Conservation (phyloP, 2,797 vertebrate species). For the Iguana delicatissima region DNA sequence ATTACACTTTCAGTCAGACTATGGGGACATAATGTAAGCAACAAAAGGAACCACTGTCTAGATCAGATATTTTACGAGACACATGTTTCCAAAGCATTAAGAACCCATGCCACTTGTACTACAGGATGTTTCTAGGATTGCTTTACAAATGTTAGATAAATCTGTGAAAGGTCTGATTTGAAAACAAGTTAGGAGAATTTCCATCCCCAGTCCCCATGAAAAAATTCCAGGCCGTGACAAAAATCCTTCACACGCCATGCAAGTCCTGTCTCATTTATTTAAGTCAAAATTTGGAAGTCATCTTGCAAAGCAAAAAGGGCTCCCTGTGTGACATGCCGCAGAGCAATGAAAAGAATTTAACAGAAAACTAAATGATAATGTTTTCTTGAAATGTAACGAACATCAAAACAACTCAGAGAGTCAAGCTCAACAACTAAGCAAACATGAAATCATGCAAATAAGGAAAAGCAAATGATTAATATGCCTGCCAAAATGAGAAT, state of each 20-base stretch:
- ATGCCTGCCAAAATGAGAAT: neutral
- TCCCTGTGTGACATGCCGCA: no score
- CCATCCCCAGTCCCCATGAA: neutral
- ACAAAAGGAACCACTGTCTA: conserved; percentile 7
- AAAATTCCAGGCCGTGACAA: neutral
- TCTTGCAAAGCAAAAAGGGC: no score
- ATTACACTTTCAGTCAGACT: neutral
- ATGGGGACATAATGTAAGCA: neutral
- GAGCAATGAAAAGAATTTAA: neutral
- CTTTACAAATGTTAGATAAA: neutral
- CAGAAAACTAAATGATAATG: neutral
- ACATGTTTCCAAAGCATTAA: neutral
- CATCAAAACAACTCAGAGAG: neutral
- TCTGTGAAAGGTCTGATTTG: neutral
- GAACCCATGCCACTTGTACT: neutral
- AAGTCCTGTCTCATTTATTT: neutral
- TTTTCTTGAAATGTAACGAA: neutral
- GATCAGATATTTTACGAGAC: neutral
- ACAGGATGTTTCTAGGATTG: neutral
- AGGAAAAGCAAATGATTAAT: neutral
- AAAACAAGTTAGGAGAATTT: neutral
- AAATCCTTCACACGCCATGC: no score
- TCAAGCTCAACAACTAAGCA: neutral
- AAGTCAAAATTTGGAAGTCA: neutral
- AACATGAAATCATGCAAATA: neutral